Evolutionary conservation across 2,113 vertebrate species (phyloP), one percentile per base, ranked within the genome.

Genomic region (Oceanodroma tethys): DNA sequence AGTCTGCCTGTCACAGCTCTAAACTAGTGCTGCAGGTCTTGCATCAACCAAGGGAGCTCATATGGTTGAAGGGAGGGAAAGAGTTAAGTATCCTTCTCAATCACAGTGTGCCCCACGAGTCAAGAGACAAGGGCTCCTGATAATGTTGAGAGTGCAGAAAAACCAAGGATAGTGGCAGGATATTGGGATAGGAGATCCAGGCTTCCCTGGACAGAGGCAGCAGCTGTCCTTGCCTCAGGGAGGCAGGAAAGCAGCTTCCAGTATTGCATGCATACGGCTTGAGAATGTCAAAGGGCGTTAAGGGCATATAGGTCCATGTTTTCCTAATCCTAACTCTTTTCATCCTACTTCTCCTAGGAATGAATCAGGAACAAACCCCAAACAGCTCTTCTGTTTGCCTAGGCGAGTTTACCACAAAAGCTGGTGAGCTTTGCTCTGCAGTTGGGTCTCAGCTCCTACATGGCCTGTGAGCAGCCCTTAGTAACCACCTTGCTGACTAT

Each of bases 401-500:
- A 2, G 32, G 13, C 36, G 38, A 55, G 48, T 80, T 79, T 66
- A 18, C 7, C 23, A 26, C 26, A 34, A 20, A 9, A 38, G 34
- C 23, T 52, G 53, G 30, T 52, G 29, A 62, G 34, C 19, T 75
- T 66, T 38, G 13, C 36, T 19, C 36, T 62, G 34, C 53, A 47
- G 86, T 13, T 45, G 72, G 17, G 10, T 15, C n/a, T 71, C 76
- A 68, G 25, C 27, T 50, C 74, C 62, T 47, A 0, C 6, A 0
- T 2, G 11, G 18, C 30, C 53, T 63, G 26, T 3, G 9, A 76
- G 23, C 43, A 83, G 59, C 17, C 34, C 40, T 59, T 40, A n/a
- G 38, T 26, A 50, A 9, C 34, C n/a, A 5, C 6, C 34, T 40
- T 12, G 0, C 42, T 74, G 56, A 10, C 5, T 16, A 0, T 0